These are phyloP conservation scores for Malthinus seriepunctatus DNA, from an alignment of 2,888 invertebrate species.

Conservation along the genomic window DNA sequence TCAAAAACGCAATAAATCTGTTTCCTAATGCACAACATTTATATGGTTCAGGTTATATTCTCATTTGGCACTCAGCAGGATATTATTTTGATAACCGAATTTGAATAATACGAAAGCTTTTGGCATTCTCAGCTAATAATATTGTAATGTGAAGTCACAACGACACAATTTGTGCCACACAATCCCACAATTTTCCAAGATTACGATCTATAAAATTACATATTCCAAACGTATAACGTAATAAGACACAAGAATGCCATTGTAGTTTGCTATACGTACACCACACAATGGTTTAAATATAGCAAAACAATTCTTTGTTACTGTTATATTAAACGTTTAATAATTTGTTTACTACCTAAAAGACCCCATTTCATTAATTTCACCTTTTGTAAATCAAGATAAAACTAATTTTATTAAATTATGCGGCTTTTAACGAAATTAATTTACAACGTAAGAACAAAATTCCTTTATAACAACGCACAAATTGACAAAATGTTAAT, in stretches of 20 bases:
- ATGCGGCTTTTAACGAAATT: no score
- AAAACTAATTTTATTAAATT: no score
- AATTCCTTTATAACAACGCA: no score
- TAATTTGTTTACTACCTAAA: background rate
- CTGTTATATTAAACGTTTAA: background rate
- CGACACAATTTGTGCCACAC: constrained; percentile 26
- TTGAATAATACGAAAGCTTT: constrained; percentile 32
- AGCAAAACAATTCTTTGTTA: background rate
- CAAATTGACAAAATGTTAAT: no score
- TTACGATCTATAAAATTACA: constrained; percentile 38
- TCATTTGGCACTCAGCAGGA: constrained; percentile 29
- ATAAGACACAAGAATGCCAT: constrained; percentile 28
- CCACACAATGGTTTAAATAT: background rate
- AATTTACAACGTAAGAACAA: no score
- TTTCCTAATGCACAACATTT: constrained; percentile 7
- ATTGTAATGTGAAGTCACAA: constrained; percentile 29
- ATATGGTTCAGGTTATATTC: constrained; percentile 7
- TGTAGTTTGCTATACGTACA: constrained; percentile 21
- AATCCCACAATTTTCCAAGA: constrained; percentile 30
- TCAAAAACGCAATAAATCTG: constrained; percentile 13
- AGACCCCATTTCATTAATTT: no score
- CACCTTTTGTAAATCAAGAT: no score
- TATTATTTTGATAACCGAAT: constrained; percentile 27
- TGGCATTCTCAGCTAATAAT: constrained; percentile 29
- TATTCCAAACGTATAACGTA: constrained; percentile 33